These are phyloP conservation scores for Aplysina aerophoba DNA, from an alignment of 37 sponge, comb jelly and placozoan species.

Conservation along the genomic window DNA sequence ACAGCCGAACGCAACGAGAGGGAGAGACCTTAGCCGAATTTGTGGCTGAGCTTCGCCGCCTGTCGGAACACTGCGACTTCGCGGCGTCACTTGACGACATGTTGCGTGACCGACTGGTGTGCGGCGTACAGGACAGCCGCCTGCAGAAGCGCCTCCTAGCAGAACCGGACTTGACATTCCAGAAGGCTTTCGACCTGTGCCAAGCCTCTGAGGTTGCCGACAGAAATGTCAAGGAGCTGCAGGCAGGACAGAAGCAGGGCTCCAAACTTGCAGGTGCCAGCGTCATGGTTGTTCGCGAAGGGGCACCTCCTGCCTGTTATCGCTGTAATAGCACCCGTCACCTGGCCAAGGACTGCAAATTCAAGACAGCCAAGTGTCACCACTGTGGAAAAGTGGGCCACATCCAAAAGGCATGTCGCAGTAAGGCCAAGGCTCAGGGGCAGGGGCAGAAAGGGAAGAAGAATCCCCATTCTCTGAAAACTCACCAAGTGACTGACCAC, in stretches of 20 bases:
- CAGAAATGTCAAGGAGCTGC: neutral
- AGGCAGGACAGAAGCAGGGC: neutral
- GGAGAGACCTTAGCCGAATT: neutral
- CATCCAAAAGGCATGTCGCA: too few relatives aligned
- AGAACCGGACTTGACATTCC: neutral
- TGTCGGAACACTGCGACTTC: slow-evolving; percentile 4
- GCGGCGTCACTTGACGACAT: neutral
- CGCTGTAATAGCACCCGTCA: too few relatives aligned
- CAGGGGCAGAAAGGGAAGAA: too few relatives aligned
- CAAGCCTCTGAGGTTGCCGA: neutral
- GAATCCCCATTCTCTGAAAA: too few relatives aligned
- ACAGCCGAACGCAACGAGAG: neutral
- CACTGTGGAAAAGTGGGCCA: too few relatives aligned
- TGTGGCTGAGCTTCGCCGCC: neutral
- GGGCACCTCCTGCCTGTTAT: too few relatives aligned
- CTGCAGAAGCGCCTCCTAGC: neutral
- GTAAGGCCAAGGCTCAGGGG: too few relatives aligned
- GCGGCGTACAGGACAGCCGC: neutral
- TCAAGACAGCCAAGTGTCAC: too few relatives aligned
- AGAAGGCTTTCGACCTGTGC: neutral
- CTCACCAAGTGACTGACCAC: too few relatives aligned
- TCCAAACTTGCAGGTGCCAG: neutral
- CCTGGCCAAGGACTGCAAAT: too few relatives aligned
- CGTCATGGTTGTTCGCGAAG: too few relatives aligned
- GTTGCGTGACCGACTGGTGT: neutral